Evolutionary conservation across 2,797 vertebrate genomes (phyloP), one percentile per base, ranked within the genome.

Genomic region (Amazona finschi): DNA sequence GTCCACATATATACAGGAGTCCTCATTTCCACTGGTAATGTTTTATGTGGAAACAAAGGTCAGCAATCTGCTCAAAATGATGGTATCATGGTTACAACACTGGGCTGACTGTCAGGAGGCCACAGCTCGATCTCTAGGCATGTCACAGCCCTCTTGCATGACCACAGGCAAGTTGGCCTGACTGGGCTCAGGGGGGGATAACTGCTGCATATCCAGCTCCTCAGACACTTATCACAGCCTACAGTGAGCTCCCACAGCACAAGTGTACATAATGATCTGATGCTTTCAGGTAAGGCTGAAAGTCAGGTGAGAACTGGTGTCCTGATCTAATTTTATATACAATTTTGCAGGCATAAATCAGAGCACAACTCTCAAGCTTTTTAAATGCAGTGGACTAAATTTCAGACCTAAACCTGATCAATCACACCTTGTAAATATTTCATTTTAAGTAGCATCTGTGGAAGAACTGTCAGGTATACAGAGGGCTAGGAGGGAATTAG

Each of bases 401-500:
- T 77, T 85, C 73, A 78, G 60, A 46, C 19, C 53, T 55, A 81
- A 89, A 82, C 27, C 57, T 83, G 55, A 72, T 53, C 82, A 78
- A 46, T 73, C 72, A 49, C 77, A 38, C 62, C n/a, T 41, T 86
- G 73, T 58, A 95, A 93, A 84, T 11, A 30, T 24, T 85, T 49
- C 43, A 49, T 52, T 89, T 93, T 86, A 87, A 89, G 57, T 19
- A 93, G 43, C 66, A 62, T 38, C 33, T 67, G 55, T 75, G 70
- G 71, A 39, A 39, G 53, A 96, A 39, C 20, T 85, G 61, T 67
- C 85, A 94, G 66, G 57, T 66, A 73, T 74, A 75, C 39, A 67
- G 65, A 67, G 20, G 43, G 64, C 9, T 0, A 79, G 90, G 57
- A 73, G 11, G 44, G 36, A 25, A 7, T 84, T 64, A 91, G 31